Evolutionary conservation across 2,797 vertebrate species (phyloP).

Genomic region (Myripristis jacobus): DNA sequence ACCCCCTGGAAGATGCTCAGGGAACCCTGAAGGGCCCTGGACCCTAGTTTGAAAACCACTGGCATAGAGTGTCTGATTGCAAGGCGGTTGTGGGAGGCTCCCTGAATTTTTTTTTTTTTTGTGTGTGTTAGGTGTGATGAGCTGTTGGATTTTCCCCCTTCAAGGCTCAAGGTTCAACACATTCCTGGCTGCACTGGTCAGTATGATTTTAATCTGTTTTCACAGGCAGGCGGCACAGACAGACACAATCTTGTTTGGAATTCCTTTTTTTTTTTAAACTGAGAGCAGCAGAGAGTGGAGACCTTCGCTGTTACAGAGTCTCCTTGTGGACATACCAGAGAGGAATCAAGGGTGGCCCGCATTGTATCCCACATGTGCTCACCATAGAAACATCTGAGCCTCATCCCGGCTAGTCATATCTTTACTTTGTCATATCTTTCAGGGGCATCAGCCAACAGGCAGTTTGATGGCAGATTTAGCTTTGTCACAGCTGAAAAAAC

Average conservation of each 20-base stretch:
- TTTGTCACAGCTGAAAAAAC: constrained; percentile 71
- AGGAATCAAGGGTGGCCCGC: constrained; percentile 48
- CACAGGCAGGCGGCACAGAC: constrained; percentile 64
- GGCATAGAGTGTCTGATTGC: not conserved
- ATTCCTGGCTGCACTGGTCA: constrained; percentile 71
- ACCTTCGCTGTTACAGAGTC: constrained; percentile 42
- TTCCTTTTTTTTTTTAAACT: constrained; percentile 53
- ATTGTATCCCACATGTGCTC: constrained; percentile 34
- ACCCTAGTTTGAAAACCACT: no score
- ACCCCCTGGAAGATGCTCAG: no score
- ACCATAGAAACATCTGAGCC: constrained; percentile 45
- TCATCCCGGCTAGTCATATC: constrained; percentile 20
- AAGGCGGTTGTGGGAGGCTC: constrained; percentile 12
- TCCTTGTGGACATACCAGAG: constrained; percentile 55
- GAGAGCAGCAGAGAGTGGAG: constrained; percentile 6
- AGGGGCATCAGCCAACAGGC: constrained; percentile 34
- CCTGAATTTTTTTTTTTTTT: constrained; percentile 7
- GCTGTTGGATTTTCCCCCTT: constrained; percentile 44
- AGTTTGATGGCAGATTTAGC: constrained; percentile 21
- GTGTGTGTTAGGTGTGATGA: constrained; percentile 55
- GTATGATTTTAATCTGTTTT: constrained; percentile 77
- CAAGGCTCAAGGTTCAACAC: constrained; percentile 65
- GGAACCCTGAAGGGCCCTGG: no score
- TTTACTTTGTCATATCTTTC: constrained; percentile 39
- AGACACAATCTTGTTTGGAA: constrained; percentile 74